Percentiles rank a stretch among this genome's conserved stretches.
Evolutionary conservation across 1,140 invertebrate genomes (phyloP).

Genomic region (Pseudachorutes palmiensis): DNA sequence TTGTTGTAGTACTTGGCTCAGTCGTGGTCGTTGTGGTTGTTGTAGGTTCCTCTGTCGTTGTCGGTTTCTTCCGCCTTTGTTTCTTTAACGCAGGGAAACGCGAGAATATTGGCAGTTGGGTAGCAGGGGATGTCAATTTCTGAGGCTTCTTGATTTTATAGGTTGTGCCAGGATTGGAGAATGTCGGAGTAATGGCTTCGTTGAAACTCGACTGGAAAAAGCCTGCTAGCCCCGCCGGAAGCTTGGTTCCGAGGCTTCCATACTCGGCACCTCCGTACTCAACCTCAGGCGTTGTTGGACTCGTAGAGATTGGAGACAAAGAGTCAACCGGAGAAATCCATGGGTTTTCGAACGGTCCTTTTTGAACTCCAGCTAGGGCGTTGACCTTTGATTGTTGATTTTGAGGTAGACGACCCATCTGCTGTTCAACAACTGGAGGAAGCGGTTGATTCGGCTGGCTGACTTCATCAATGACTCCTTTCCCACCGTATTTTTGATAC

Average conservation of each 20-base stretch:
- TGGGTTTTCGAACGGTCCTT: not conserved
- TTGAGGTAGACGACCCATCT: not conserved
- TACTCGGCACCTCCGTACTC: not conserved
- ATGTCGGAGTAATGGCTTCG: not conserved
- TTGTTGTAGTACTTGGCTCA: not conserved
- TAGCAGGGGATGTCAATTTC: not conserved
- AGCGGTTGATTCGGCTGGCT: not conserved
- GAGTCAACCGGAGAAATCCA: not conserved
- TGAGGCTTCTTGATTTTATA: constrained; percentile 4
- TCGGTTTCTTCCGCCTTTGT: not conserved
- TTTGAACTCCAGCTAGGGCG: not conserved
- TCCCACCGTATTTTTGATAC: constrained; percentile 5
- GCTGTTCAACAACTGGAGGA: not conserved
- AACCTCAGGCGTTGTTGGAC: not conserved
- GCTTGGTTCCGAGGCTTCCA: not conserved
- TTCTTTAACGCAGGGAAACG: too few species aligned
- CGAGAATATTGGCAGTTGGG: not conserved
- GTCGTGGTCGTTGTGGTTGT: constrained; percentile 6
- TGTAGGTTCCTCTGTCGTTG: not conserved
- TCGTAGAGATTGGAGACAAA: not conserved
- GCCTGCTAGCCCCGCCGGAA: not conserved
- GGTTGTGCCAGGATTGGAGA: not conserved
- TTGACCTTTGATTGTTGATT: not conserved
- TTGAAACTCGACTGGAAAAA: not conserved
- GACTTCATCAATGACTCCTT: constrained; percentile 3